phyloP scores from a whole-genome alignment of 2,113 vertebrate genomes.

The Pimephales promelas region DNA sequence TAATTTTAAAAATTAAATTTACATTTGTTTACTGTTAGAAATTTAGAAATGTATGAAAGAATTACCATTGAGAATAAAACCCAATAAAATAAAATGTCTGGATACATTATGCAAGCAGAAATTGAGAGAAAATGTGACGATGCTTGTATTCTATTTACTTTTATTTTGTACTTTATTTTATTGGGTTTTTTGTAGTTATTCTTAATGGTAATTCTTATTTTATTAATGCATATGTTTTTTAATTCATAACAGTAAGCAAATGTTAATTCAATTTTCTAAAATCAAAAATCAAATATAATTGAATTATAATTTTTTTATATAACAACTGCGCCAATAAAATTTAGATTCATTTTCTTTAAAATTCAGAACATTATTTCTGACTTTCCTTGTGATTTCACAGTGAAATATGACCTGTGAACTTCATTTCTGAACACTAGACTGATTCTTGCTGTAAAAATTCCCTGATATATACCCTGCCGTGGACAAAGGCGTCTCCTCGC shows the following conservation, averaged over 20 bases:
- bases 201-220: background rate
- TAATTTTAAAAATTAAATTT: background rate
- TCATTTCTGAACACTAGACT: background rate
- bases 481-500: background rate
- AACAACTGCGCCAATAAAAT: too few species aligned
- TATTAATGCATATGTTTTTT: background rate
- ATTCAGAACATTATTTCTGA: background rate
- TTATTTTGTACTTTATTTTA: background rate
- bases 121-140: too few species aligned
- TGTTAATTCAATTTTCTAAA: background rate
- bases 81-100: background rate
- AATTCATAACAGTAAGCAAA: background rate
- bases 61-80: background rate
- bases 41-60: background rate
- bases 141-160: background rate
- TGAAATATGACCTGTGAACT: background rate
- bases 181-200: background rate
- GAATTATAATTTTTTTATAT: too few species aligned
- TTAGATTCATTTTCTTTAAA: background rate
- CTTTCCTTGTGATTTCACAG: background rate
- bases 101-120: background rate
- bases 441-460: background rate
- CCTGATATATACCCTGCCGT: background rate
- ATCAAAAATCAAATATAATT: background rate
- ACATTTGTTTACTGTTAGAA: background rate